Evolutionary conservation across 2,113 vertebrate species (phyloP).

Genomic region (Mystacornis crossleyi): DNA sequence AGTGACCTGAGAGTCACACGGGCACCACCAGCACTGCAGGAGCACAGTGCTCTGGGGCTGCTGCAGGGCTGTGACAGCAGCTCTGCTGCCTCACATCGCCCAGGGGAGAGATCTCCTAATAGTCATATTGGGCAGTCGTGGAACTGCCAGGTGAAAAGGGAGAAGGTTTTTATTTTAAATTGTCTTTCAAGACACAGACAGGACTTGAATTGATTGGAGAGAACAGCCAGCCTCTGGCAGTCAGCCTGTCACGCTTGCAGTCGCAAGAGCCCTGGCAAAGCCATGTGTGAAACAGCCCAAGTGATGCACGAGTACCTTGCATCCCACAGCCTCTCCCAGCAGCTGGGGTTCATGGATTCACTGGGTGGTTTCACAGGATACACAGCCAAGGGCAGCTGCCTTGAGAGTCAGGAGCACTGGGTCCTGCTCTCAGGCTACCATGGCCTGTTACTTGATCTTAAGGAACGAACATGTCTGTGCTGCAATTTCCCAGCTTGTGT

Average conservation of each 20-base stretch:
- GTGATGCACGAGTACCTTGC: neutral
- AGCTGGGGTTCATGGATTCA: neutral
- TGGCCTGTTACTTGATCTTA: neutral
- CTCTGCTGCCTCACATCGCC: neutral
- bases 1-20: neutral
- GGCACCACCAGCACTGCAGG: neutral
- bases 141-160: neutral
- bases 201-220: neutral
- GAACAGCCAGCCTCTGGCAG: neutral
- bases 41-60: neutral
- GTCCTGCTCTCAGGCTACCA: neutral
- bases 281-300: neutral
- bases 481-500: neutral
- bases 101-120: neutral
- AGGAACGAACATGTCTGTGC: neutral
- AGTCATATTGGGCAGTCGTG: rapidly evolving
- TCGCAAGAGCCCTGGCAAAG: neutral
- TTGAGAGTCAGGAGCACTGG: neutral
- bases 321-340: neutral
- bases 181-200: neutral
- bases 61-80: neutral
- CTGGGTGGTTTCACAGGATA: neutral
- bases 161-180: neutral
- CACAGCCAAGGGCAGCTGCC: neutral
- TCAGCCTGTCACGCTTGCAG: neutral